phyloP scores from a whole-genome alignment of 2,113 vertebrate species.

The Hystrix cristata region DNA sequence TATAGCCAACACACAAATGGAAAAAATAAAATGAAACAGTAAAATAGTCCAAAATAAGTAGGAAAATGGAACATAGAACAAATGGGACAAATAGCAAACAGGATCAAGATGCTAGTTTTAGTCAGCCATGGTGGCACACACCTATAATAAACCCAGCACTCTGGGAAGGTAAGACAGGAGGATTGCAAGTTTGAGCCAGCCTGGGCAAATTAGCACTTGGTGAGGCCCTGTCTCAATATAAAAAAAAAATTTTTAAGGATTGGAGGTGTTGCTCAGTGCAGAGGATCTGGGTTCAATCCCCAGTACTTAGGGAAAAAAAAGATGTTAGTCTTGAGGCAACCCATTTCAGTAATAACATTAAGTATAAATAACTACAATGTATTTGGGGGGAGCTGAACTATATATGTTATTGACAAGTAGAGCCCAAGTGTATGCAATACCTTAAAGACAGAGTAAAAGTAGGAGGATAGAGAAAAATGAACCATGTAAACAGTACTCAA shows the following conservation, averaged over 20 bases:
- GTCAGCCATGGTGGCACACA: background rate
- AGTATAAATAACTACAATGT: background rate
- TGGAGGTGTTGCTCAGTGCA: background rate
- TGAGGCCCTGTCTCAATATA: background rate
- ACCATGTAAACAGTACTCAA: background rate
- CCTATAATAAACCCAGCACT: background rate
- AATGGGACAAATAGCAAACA: background rate
- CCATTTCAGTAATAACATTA: conserved; percentile 3
- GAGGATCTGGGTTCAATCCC: background rate
- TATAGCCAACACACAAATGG: background rate
- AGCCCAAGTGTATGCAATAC: background rate
- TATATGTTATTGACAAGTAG: background rate
- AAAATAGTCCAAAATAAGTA: background rate
- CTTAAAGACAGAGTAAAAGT: conserved; percentile 17
- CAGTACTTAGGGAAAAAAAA: background rate
- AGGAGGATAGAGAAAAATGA: conserved; percentile 17
- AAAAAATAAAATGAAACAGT: conserved; percentile 3
- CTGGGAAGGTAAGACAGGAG: background rate
- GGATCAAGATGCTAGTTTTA: background rate
- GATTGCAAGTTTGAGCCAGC: background rate
- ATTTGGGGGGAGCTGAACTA: background rate
- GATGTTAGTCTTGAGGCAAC: background rate
- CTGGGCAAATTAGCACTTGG: background rate
- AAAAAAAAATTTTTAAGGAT: background rate
- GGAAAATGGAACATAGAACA: background rate